Evolutionary conservation across 2,888 invertebrate genomes (phyloP).

Genomic region (Ormyrus thymus): DNA sequence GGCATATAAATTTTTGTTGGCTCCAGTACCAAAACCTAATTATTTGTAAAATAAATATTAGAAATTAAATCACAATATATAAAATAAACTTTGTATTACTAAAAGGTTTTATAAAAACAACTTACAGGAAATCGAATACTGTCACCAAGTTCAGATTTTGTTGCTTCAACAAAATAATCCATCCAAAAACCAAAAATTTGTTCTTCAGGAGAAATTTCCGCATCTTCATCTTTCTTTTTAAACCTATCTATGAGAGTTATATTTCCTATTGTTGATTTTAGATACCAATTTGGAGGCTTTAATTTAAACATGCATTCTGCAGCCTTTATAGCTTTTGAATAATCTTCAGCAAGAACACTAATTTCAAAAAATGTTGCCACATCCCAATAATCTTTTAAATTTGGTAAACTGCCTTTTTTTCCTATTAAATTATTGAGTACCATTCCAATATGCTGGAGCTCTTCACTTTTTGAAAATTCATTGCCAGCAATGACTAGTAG

Average conservation of each 20-base stretch:
- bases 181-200: slow-evolving; percentile 98
- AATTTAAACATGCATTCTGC: slow-evolving; percentile 95
- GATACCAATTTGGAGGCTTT: slow-evolving; percentile 94
- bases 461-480: slow-evolving; percentile 93
- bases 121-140: slow-evolving; percentile 92
- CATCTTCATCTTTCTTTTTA: slow-evolving; percentile 86
- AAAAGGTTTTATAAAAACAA: slow-evolving; percentile 48
- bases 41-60: slow-evolving; percentile 50
- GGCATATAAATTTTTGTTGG: slow-evolving; percentile 95
- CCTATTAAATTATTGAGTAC: slow-evolving; percentile 98
- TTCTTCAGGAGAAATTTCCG: slow-evolving; percentile 84
- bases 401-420: slow-evolving; percentile 95
- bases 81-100: not conserved
- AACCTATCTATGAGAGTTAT: slow-evolving; percentile 95
- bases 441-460: slow-evolving; percentile 94
- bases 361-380: slow-evolving; percentile 99
- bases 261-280: slow-evolving; percentile 98
- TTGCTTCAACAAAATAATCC: slow-evolving; percentile 98
- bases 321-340: slow-evolving; percentile 96
- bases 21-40: slow-evolving; percentile 88
- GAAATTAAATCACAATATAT: slow-evolving; percentile 38
- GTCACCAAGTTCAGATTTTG: slow-evolving; percentile 86
- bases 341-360: slow-evolving; percentile 97
- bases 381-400: slow-evolving; percentile 98
- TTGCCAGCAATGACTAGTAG: slow-evolving; percentile 96